Base-by-base conservation (phyloP, 1,140 invertebrate species). In the Listronotus oregonensis region DNA sequence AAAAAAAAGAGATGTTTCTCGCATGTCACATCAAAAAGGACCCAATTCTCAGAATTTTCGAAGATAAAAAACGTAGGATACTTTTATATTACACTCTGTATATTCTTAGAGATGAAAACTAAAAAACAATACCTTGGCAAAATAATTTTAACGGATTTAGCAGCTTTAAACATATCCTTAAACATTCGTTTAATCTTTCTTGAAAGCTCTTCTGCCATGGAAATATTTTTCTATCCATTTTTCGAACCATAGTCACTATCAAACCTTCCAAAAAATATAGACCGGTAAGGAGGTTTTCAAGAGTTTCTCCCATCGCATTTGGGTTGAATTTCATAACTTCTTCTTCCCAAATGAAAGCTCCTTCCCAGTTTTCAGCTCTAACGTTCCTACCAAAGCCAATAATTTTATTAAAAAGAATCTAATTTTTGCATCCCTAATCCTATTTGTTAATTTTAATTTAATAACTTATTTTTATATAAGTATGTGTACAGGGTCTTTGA, bases 181-280 rank as follows among this genome's bases (percentile, higher is more conserved):
- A 82, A 67, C 27, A 75, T 50, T 39, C 73, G 67, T 32, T 74
- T 66, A 12, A 65, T 34, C 50, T 52, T 58, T n/a, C 14, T 17
- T 14, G 31, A 2, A 3, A 52, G 21, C 7, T 15, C 1, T 43
- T 65, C 63, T 10, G 78, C 68, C 12, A 69, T 51, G 0, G 70
- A 43, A 9, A 80, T 75, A 55, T 80, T 79, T 44, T 76, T 21
- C 75, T 77, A 64, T 81, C 76, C 73, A 81, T 76, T 75, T 81
- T 77, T 32, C 73, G 69, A 0, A 80, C 79, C 40, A 82, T 64
- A 17, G 68, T 73, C 9, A 82, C 73, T 8, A 83, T 62, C 9
- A 81, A 59, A 0, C 80, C 82, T 69, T 83, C 82, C 0, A 80
- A 66, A 14, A 80, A 66, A 63, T 80, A 76, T 6, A 80, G 63